A percentile compares a stretch with the other conserved stretches of the same genome.
These are phyloP conservation scores for Myopa testacea DNA, from an alignment of 2,888 invertebrate genomes.

Conservation along the genomic window DNA sequence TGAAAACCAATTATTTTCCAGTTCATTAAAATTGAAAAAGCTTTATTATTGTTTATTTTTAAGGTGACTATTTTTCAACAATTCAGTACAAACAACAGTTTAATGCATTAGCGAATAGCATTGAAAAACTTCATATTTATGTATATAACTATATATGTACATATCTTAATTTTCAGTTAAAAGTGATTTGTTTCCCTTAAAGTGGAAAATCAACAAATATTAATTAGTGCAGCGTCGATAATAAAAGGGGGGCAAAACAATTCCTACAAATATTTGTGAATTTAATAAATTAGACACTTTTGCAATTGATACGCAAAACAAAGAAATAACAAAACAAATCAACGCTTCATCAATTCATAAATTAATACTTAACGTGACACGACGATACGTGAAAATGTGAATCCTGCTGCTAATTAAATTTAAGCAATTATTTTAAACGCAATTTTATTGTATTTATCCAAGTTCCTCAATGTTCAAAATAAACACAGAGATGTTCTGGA, in stretches of 20 bases:
- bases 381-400: neutral
- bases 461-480: neutral
- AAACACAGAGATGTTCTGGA: neutral
- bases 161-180: too few relatives aligned
- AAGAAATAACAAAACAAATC: constrained; percentile 1
- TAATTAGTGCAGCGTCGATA: constrained; percentile 62
- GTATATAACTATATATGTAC: too few relatives aligned
- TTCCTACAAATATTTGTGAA: constrained; percentile 8
- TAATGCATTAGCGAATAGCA: too few relatives aligned
- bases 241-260: constrained; percentile 48
- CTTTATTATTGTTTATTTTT: too few relatives aligned
- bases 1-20: too few relatives aligned
- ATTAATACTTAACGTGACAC: neutral
- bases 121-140: too few relatives aligned
- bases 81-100: too few relatives aligned
- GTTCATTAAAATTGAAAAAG: too few relatives aligned
- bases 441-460: neutral
- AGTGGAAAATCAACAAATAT: constrained; percentile 40
- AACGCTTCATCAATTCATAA: neutral
- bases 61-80: too few relatives aligned
- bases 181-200: neutral
- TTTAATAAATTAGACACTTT: constrained; percentile 23
- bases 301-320: constrained; percentile 5
- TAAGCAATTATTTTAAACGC: constrained; percentile 13
- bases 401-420: constrained; percentile 15